Evolutionary conservation across 1,140 invertebrate species (phyloP).

Genomic region (Neuroterus valhalla): DNA sequence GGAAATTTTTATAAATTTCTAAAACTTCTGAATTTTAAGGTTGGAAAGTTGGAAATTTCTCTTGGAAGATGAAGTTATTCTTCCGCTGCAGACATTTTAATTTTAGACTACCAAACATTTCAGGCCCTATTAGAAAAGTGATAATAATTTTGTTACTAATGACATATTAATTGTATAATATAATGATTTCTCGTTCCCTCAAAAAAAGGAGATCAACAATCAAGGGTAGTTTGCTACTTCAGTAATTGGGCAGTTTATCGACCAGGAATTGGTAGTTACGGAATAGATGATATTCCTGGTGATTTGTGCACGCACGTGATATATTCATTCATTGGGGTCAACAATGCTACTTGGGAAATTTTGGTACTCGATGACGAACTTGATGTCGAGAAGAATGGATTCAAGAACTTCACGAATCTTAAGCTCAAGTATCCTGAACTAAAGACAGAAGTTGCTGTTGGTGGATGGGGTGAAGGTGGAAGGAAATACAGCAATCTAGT

Average conservation of each 20-base stretch:
- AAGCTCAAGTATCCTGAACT: slow-evolving; percentile 83
- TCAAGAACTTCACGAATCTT: slow-evolving; percentile 87
- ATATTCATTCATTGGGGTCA: slow-evolving; percentile 93
- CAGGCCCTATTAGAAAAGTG: too few relatives aligned
- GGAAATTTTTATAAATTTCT: too few relatives aligned
- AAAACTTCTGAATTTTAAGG: too few relatives aligned
- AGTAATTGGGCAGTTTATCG: slow-evolving; percentile 94
- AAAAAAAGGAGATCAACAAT: slow-evolving; percentile 52
- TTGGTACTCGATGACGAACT: slow-evolving; percentile 88
- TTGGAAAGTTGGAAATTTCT: too few relatives aligned
- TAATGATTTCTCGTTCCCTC: too few relatives aligned
- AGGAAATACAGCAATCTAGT: slow-evolving; percentile 90
- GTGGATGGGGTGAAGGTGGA: slow-evolving; percentile 92
- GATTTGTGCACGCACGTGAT: slow-evolving; percentile 91
- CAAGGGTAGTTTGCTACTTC: slow-evolving; percentile 90
- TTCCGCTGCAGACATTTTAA: too few relatives aligned
- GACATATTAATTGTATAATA: too few relatives aligned
- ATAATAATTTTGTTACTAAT: too few relatives aligned
- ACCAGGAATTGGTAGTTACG: slow-evolving; percentile 86
- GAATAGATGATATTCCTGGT: slow-evolving; percentile 87
- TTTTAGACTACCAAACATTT: too few relatives aligned
- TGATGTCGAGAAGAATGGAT: slow-evolving; percentile 85
- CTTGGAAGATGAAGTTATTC: too few relatives aligned
- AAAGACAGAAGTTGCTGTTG: slow-evolving; percentile 88
- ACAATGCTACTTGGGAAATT: slow-evolving; percentile 85